phyloP scores from a whole-genome alignment of 2,113 vertebrate species.

The Cyanoramphus novaezelandiae region DNA sequence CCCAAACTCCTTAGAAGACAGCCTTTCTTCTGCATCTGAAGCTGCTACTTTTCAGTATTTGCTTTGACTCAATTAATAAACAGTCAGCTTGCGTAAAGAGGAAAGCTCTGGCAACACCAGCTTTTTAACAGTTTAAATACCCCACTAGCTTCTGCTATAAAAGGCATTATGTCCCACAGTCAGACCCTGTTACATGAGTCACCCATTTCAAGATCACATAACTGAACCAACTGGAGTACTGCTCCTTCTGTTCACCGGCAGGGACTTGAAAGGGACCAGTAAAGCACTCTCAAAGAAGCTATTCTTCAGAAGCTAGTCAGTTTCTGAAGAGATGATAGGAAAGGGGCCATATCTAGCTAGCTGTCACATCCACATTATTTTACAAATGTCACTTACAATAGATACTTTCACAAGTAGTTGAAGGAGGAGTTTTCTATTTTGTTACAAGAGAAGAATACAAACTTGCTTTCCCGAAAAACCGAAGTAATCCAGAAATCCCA shows the following conservation, averaged over 20 bases:
- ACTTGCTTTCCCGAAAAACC: not conserved
- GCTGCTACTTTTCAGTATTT: not conserved
- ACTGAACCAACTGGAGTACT: not conserved
- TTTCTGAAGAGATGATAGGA: not conserved
- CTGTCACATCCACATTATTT: not conserved
- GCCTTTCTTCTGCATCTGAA: not conserved
- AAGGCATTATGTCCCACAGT: not conserved
- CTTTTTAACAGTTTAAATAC: not conserved
- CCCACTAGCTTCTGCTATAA: not conserved
- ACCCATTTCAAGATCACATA: not conserved
- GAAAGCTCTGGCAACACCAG: not conserved
- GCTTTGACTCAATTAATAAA: not conserved
- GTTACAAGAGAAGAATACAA: not conserved
- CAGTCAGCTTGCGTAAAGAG: not conserved
- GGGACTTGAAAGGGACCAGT: not conserved
- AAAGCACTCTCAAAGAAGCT: not conserved
- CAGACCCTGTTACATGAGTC: not conserved
- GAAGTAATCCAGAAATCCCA: conserved; percentile 1
- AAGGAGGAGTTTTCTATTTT: not conserved
- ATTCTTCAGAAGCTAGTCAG: not conserved
- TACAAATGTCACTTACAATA: not conserved
- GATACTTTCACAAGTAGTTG: not conserved
- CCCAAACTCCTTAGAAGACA: not conserved
- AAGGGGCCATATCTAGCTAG: not conserved
- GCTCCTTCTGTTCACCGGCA: not conserved